A percentile compares a stretch with the other conserved stretches of the same genome.
Conservation (phyloP, 2,888 invertebrate species). For the Melanostoma scalare region DNA sequence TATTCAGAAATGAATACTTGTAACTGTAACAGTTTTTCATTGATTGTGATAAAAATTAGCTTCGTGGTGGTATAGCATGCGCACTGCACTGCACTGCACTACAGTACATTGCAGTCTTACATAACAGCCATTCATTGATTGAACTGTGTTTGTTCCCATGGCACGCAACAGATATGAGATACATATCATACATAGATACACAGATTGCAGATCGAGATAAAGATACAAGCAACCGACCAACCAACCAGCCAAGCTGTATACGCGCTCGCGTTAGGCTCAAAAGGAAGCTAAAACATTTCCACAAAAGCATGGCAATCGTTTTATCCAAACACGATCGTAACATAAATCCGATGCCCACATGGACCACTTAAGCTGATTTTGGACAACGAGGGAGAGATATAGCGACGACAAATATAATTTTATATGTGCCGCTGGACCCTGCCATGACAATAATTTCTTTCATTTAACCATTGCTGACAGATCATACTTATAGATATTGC, state of each 20-base stretch:
- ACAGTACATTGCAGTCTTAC: conserved; percentile 13
- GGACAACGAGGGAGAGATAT: conserved; percentile 35
- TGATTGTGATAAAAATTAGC: conserved; percentile 56
- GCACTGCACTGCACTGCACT: conserved; percentile 1
- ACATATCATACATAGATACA: conserved; percentile 57
- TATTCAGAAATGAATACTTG: conserved; percentile 34
- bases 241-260: conserved; percentile 16
- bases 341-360: conserved; percentile 72
- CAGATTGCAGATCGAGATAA: conserved; percentile 60
- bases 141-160: conserved; percentile 60
- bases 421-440: conserved; percentile 41
- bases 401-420: conserved; percentile 49
- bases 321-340: conserved; percentile 73
- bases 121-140: conserved; percentile 52
- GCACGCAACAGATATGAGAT: conserved; percentile 56
- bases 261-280: conserved; percentile 36
- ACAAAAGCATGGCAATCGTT: conserved; percentile 72
- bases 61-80: conserved; percentile 34
- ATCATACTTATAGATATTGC: conserved; percentile 59
- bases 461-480: conserved; percentile 71
- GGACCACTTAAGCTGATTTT: conserved; percentile 64
- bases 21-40: conserved; percentile 53
- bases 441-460: conserved; percentile 71
- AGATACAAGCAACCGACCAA: conserved; percentile 38
- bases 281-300: conserved; percentile 72